phyloP scores from a whole-genome alignment of 2,797 vertebrate species.

The Acanthiza pusilla region DNA sequence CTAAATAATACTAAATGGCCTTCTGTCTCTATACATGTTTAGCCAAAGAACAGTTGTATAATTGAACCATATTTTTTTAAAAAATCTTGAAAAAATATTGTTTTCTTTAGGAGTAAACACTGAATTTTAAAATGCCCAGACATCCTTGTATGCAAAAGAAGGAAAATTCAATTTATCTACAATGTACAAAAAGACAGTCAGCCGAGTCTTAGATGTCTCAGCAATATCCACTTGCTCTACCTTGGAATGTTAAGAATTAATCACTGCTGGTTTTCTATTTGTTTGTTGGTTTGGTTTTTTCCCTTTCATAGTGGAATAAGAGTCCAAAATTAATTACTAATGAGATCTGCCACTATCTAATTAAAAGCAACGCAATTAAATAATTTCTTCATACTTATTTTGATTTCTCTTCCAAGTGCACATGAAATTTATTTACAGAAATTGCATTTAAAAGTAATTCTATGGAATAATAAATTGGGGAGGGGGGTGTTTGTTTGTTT shows the following conservation, averaged over 20 bases:
- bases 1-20: not conserved
- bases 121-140: not conserved
- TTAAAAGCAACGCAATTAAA: conserved; percentile 21
- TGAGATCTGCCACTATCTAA: not conserved
- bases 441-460: not conserved
- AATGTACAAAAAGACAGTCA: not conserved
- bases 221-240: not conserved
- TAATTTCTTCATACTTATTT: conserved; percentile 14
- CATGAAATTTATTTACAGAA: not conserved
- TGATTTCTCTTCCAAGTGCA: not conserved
- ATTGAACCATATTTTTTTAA: not conserved
- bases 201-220: not conserved
- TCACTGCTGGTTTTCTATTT: not conserved
- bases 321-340: not conserved
- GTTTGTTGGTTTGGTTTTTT: not conserved
- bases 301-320: not conserved
- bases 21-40: not conserved
- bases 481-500: not conserved
- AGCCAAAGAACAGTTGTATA: not conserved
- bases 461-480: not conserved
- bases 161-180: not conserved
- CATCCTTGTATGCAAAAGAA: not conserved
- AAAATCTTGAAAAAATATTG: not conserved
- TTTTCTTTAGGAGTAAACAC: not conserved
- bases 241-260: not conserved